Base-by-base conservation (phyloP, 2,888 invertebrate genomes). In the Cephonodes hylas region DNA sequence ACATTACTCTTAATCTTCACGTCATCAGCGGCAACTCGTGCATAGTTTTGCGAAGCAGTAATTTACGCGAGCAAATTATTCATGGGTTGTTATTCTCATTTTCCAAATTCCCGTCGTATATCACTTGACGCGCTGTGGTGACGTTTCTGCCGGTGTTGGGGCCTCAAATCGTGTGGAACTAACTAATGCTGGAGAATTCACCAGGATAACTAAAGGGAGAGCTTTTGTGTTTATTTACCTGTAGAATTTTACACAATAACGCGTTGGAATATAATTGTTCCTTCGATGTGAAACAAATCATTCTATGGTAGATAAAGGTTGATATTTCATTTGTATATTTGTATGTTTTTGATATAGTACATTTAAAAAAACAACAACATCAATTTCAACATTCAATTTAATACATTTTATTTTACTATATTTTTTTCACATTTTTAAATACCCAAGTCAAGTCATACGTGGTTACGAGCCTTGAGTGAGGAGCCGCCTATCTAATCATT, bases 141-240 rank as follows among this genome's bases (percentile, higher is more conserved):
- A 70, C 72, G 68, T 66, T 67, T 31, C 66, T 62, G 62, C 48
- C 31, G 61, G 60, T 62, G 65, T 63, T 64, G 61, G 42, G 59
- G 22, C 64, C 64, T 69, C 66, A 70, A 72, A 72, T 72, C 65
- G 64, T 59, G 63, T 61, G 63, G 63, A 59, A 63, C 63, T 57
- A 63, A 60, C 57, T 42, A 48, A 58, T 46, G 56, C 25, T 56
- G 18, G 42, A 31, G 58, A 22, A 25, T 38, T 34, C n/a, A 13
- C 4, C 27, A 34, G n/a, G 25, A 6, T 18, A 56, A 60, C 25
- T 45, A 20, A 23, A 38, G 23, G n/a, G 15, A 31, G 56, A 42
- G 27, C 20, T 42, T 60, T 34, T 45, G 6, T 60, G n/a, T 23
- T 42, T 23, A 10, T 27, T 27, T 31, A 18, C 6, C 10, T 20